Base-by-base conservation (phyloP, 2,797 vertebrate species). In the Melanotaenia boesemani region DNA sequence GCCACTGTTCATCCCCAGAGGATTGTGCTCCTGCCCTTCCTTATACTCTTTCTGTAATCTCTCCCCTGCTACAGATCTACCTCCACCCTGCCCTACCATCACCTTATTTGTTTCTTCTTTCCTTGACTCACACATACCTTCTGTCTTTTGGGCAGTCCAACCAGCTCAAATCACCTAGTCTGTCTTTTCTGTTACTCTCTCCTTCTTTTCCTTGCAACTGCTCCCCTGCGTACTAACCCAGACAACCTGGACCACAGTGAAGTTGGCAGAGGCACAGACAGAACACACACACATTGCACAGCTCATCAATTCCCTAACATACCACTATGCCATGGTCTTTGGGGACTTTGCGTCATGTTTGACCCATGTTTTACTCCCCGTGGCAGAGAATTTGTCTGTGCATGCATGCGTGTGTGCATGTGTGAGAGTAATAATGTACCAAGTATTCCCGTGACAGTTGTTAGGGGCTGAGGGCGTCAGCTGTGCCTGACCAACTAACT, bases 281-380 rank as follows among this genome's bases (percentile, higher is more conserved):
- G 39, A 64, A 71, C 61, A 78, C 56, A 67, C 57, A 69, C 58
- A 69, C 36, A 72, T 34, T 15, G 24, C 44, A 36, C 64, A 48
- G 63, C 48, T 57, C 77, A 72, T 70, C 68, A 44, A 75, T 60
- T 74, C 70, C 30, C 74, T 56, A 75, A 79, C 82, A 73, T 41
- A 37, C 58, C 74, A 74, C 70, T 73, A 48, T 71, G 77, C 63
- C 12, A 12, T 55, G 48, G 66, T 82, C 68, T 60, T 50, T 81
- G 64, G 83, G 87, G 86, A 86, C 74, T 71, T 62, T 81, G 84
- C 24, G 18, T 90, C 84, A 86, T 85, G 79, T 89, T 82, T 90
- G 85, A 90, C 88, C 88, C 82, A 79, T 79, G 71, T 80, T 80
- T 80, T 72, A 80, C 70, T 83, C 83, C 85, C 83, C 80, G 39